Evolutionary conservation across 2,888 invertebrate species (phyloP).

Genomic region (Orgyia antiqua): DNA sequence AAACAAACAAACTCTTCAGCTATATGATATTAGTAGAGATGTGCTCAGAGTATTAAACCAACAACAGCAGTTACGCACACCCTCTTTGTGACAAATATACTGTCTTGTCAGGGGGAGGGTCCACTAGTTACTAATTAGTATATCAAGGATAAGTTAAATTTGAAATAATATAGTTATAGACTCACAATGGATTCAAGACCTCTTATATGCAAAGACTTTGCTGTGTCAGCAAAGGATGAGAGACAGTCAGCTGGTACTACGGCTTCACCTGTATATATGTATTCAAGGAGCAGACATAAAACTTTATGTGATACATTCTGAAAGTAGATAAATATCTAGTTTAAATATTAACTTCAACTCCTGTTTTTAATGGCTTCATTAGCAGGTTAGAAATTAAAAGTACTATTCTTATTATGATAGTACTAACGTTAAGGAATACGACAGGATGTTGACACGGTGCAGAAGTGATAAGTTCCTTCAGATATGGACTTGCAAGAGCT

Average conservation of each 20-base stretch:
- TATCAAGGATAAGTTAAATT: no score
- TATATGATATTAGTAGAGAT: no score
- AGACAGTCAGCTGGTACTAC: constrained; percentile 45
- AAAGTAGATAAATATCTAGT: constrained; percentile 15
- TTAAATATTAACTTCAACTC: background rate
- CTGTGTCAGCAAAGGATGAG: constrained; percentile 44
- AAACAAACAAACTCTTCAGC: no score
- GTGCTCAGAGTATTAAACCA: no score
- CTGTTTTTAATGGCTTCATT: no score
- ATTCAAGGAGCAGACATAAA: constrained; percentile 49
- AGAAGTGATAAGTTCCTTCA: constrained; percentile 63
- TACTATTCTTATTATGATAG: no score
- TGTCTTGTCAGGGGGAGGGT: no score
- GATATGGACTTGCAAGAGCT: constrained; percentile 65
- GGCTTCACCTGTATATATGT: constrained; percentile 61
- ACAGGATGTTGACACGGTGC: constrained; percentile 68
- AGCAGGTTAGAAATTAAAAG: no score
- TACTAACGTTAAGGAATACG: constrained; percentile 66
- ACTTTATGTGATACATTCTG: constrained; percentile 54
- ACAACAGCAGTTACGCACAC: no score
- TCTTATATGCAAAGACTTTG: constrained; percentile 49
- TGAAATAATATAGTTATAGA: no score
- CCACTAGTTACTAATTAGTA: no score
- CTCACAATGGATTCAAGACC: constrained; percentile 56
- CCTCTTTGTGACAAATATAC: no score